Evolutionary conservation across 2,113 vertebrate genomes (phyloP).

Genomic region (Anseranas semipalmata): DNA sequence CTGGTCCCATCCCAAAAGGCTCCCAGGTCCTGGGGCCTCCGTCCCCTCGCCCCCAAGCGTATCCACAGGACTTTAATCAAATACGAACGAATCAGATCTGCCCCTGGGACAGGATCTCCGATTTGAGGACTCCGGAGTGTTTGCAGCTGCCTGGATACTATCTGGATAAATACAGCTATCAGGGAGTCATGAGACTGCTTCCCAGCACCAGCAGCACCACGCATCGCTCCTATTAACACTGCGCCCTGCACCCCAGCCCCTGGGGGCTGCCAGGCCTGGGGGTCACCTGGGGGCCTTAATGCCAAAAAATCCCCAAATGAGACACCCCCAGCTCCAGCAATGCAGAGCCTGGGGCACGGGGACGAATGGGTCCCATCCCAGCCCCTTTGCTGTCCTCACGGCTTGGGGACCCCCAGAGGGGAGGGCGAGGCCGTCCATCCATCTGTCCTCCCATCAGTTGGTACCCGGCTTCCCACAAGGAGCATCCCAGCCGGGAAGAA

Average conservation of each 20-base stretch:
- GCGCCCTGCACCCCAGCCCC: fast-evolving
- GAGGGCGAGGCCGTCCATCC: background rate
- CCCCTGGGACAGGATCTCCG: fast-evolving
- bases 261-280: background rate
- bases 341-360: background rate
- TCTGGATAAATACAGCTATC: constrained; percentile 41
- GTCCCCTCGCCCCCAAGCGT: background rate
- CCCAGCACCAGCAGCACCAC: background rate
- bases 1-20: background rate
- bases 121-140: background rate
- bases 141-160: constrained; percentile 62
- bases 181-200: background rate
- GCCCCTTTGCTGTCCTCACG: fast-evolving
- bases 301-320: fast-evolving
- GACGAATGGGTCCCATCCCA: background rate
- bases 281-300: background rate
- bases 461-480: background rate
- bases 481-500: background rate
- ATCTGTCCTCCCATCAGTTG: background rate
- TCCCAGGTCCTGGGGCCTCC: background rate
- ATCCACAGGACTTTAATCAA: fast-evolving
- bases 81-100: background rate
- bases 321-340: background rate
- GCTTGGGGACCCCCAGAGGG: background rate
- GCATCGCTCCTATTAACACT: background rate